phyloP scores from a whole-genome alignment of 2,888 invertebrate genomes.

The Orthosia cruda region DNA sequence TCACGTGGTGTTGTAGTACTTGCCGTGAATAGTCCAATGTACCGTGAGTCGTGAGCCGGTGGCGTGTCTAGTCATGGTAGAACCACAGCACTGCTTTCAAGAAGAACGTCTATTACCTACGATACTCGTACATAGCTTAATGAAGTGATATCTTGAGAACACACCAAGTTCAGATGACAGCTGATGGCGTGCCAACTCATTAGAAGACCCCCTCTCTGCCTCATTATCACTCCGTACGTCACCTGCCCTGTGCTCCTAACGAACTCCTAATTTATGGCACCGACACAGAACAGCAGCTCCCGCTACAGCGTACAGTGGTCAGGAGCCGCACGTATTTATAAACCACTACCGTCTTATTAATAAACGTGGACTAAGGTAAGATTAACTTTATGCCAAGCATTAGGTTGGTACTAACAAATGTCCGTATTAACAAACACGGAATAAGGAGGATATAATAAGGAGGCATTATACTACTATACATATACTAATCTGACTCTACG shows the following conservation, averaged over 20 bases:
- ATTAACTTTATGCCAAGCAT: too few relatives aligned
- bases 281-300: neutral
- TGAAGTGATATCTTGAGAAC: neutral
- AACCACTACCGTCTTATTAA: too few relatives aligned
- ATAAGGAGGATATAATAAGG: too few relatives aligned
- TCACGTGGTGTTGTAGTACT: neutral
- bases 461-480: too few relatives aligned
- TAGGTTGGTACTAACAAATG: too few relatives aligned
- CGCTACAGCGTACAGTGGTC: neutral
- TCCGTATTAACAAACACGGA: too few relatives aligned
- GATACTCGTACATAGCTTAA: neutral
- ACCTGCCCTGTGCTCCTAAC: constrained; percentile 16
- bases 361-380: too few relatives aligned
- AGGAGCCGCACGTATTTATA: neutral
- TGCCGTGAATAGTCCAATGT: neutral
- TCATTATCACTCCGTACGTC: neutral
- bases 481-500: too few relatives aligned
- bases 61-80: too few relatives aligned
- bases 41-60: neutral
- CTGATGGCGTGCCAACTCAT: constrained; percentile 19
- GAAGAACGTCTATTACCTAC: too few relatives aligned
- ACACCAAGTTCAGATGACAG: neutral
- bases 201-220: neutral
- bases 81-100: neutral
- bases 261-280: constrained; percentile 42